A percentile compares a stretch with the other conserved stretches of the same genome.
Evolutionary conservation across 2,797 vertebrate species (phyloP).

Genomic region (Cryptoprocta ferox): DNA sequence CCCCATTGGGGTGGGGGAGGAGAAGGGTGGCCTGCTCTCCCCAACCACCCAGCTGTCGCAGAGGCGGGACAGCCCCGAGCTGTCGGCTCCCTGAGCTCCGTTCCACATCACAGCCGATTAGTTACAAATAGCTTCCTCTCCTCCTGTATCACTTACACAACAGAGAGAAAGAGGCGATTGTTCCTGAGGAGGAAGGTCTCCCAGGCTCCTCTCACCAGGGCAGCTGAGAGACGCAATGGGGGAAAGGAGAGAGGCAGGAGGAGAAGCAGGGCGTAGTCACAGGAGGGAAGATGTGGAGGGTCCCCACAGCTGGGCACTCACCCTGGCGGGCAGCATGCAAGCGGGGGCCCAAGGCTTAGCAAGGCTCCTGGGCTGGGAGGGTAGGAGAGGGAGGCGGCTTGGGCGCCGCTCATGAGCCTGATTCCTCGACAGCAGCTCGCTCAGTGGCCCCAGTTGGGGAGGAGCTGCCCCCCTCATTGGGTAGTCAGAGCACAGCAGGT

Average conservation of each 20-base stretch:
- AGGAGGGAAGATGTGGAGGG: neutral
- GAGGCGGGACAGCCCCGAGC: neutral
- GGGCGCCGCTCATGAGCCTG: fast-evolving
- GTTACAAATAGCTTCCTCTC: slow-evolving; percentile 80
- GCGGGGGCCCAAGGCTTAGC: neutral
- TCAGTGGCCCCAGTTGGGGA: neutral
- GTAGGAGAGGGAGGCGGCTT: neutral
- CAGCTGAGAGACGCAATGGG: slow-evolving; percentile 19
- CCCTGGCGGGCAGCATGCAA: neutral
- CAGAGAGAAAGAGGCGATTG: slow-evolving; percentile 84
- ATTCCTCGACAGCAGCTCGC: neutral
- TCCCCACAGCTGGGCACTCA: neutral
- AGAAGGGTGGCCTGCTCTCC: neutral
- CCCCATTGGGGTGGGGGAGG: neutral
- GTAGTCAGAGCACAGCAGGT: neutral
- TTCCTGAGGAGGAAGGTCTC: slow-evolving; percentile 83
- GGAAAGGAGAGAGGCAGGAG: neutral
- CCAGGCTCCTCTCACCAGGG: slow-evolving; percentile 20
- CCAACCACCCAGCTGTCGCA: slow-evolving; percentile 60
- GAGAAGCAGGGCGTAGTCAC: neutral
- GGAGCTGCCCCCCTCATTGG: neutral
- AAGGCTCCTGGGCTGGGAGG: neutral
- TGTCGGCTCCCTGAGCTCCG: slow-evolving; percentile 72
- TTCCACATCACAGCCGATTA: slow-evolving; percentile 83
- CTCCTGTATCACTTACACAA: slow-evolving; percentile 73